Conservation (phyloP, 1,140 invertebrate species). For the Lysiphlebus fabarum region DNA sequence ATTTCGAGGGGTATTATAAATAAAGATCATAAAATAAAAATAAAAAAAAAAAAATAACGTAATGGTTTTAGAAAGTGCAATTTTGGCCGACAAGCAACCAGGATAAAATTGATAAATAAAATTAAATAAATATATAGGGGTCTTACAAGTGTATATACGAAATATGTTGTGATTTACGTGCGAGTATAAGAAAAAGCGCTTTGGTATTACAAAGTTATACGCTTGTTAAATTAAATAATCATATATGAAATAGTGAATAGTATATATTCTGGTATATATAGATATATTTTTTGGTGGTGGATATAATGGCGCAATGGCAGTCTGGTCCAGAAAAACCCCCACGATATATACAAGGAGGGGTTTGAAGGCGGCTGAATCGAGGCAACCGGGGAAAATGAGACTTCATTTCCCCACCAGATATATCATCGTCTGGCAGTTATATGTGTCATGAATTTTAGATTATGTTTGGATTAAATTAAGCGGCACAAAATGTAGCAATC, state of each 20-base stretch:
- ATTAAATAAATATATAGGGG: slow-evolving; percentile 1
- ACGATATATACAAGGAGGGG: not conserved
- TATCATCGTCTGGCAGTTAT: slow-evolving; percentile 55
- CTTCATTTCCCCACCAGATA: slow-evolving; percentile 45
- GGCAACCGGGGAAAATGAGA: slow-evolving; percentile 22
- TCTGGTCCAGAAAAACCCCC: too few relatives aligned
- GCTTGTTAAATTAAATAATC: slow-evolving; percentile 26
- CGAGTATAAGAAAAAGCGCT: not conserved
- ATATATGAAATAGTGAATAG: slow-evolving; percentile 1
- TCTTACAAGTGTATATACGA: not conserved
- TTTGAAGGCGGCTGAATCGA: slow-evolving; percentile 4
- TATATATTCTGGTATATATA: not conserved
- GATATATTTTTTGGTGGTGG: too few relatives aligned
- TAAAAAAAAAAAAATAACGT: too few relatives aligned
- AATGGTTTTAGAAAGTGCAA: too few relatives aligned
- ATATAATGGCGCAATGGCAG: too few relatives aligned
- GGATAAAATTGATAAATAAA: too few relatives aligned
- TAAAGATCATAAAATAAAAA: too few relatives aligned
- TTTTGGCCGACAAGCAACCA: too few relatives aligned
- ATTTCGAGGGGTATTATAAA: too few relatives aligned
- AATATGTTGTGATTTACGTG: slow-evolving; percentile 19
- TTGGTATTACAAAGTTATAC: not conserved
- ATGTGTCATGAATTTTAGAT: slow-evolving; percentile 55
- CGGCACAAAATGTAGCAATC: slow-evolving; percentile 22
- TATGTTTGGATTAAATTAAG: slow-evolving; percentile 53